phyloP scores from a whole-genome alignment of 2,797 vertebrate genomes.

The Pantherophis alleghaniensis region DNA sequence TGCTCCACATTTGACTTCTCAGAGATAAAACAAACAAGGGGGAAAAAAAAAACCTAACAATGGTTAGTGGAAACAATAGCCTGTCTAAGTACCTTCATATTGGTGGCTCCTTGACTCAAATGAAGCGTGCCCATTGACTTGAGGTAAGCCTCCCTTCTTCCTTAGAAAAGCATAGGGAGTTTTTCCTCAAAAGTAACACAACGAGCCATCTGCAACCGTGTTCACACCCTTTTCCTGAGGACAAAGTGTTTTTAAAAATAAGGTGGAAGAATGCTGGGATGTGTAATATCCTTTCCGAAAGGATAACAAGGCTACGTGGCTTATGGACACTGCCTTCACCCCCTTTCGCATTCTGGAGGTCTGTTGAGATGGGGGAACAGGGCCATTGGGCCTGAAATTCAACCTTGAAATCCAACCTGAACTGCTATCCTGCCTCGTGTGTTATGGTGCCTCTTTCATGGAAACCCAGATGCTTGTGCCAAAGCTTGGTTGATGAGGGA shows the following conservation, averaged over 20 bases:
- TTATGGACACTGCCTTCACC: not conserved
- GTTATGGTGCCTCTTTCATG: not conserved
- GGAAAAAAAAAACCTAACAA: not conserved
- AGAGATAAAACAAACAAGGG: not conserved
- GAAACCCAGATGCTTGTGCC: not conserved
- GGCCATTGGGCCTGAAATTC: not conserved
- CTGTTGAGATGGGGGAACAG: not conserved
- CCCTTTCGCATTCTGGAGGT: not conserved
- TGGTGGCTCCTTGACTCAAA: not conserved
- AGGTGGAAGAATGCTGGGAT: not conserved
- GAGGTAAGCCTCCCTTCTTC: not conserved
- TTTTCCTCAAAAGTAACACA: not conserved
- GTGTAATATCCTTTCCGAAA: not conserved
- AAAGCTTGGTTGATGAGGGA: not conserved
- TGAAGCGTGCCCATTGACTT: not conserved
- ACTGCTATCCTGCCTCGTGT: not conserved
- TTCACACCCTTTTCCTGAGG: not conserved
- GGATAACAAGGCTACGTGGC: not conserved
- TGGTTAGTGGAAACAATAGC: not conserved
- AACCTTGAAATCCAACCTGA: not conserved
- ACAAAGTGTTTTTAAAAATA: not conserved
- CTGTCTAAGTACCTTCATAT: not conserved
- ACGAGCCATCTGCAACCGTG: not conserved
- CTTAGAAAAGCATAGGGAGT: not conserved
- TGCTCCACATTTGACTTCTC: not conserved